Evolutionary conservation across 2,113 vertebrate genomes (phyloP), one percentile per base, ranked within the genome.

Genomic region (Cepphus grylle): DNA sequence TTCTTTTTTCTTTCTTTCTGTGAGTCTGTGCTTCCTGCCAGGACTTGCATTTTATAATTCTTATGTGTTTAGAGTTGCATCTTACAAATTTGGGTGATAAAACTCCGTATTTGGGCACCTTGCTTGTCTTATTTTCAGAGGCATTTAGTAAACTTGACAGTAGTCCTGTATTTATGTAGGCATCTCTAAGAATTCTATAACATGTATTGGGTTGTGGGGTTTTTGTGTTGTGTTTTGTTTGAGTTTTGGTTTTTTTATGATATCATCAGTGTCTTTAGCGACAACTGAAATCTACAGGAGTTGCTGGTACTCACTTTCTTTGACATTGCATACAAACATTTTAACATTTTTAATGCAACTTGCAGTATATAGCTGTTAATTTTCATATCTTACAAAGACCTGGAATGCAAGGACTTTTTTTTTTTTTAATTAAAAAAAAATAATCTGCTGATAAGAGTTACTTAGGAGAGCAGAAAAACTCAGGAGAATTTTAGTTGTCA

Each of bases 131-230:
- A 20, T 56, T 93, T 87, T 82, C 69, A 82, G 36, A 86, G 18
- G 14, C 23, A n/a, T 52, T 90, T 63, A 76, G 13, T 71, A 80
- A 74, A 20, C 29, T 67, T 67, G 30, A 18, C 49, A 16, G 20
- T 63, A 63, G 27, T 72, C 19, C 17, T 63, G 9, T 42, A 42
- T 67, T 90, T 81, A 42, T 32, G 65, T 58, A 53, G 42, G 23
- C 53, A 58, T 73, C 47, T 52, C 17, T n/a, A 53, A 56, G 69
- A 72, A 62, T 62, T 67, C 30, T 67, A 1, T 40, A 76, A 72
- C 11, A 5, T 9, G 5, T 50, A 20, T 34, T 81, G 36, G 14
- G 9, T 53, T 65, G 10, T 49, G 49, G 38, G 4, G 0, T 0
- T 11, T 50, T 32, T 38, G 23, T 14, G 8, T 40, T n/a, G 26